Evolutionary conservation across 2,888 invertebrate species (phyloP), one percentile per base, ranked within the genome.

Genomic region (Volucella inanis): DNA sequence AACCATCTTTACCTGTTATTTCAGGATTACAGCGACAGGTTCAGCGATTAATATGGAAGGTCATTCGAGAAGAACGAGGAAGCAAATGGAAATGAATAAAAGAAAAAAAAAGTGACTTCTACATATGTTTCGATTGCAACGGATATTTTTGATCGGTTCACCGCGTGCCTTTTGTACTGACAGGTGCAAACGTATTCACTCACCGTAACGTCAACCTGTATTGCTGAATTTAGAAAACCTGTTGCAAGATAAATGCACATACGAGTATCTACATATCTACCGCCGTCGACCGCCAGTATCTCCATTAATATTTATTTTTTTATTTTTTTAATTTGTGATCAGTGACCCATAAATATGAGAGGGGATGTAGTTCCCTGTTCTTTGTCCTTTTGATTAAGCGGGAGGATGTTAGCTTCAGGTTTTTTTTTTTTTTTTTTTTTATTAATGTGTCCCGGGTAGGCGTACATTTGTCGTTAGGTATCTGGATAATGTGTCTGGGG

Each of bases 131-230:
- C 78, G 78, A 62, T 83, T 83, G 77, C 67, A 74, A 78, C 78
- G 84, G 75, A 79, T 79, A 79, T 67, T 75, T 22, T 67, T 50
- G 79, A 84, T 80, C 80, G 80, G 75, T 76, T 79, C 14, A 71
- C 84, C 84, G 79, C 84, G 71, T 84, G 84, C 79, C 74, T 79
- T 75, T 80, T 80, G 49, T 80, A 75, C 79, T 80, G 84, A 80
- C 84, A 84, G 84, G 84, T 84, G 84, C 80, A 75, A 43, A 38
- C 55, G 8, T 61, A 82, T 61, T 65, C 77, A 67, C 62, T 71
- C 45, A 76, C 64, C 65, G 80, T 79, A 84, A 84, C 84, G 70
- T 79, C 80, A 84, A 80, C 80, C 75, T 84, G 84, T 79, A 84
- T 47, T 55, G 45, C 10, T 11, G 18, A 49, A 31, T 41, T 54